Percentiles rank a stretch among this genome's conserved stretches.
Evolutionary conservation across 2,113 vertebrate genomes (phyloP).

Genomic region (Callochromis pleurospilus): DNA sequence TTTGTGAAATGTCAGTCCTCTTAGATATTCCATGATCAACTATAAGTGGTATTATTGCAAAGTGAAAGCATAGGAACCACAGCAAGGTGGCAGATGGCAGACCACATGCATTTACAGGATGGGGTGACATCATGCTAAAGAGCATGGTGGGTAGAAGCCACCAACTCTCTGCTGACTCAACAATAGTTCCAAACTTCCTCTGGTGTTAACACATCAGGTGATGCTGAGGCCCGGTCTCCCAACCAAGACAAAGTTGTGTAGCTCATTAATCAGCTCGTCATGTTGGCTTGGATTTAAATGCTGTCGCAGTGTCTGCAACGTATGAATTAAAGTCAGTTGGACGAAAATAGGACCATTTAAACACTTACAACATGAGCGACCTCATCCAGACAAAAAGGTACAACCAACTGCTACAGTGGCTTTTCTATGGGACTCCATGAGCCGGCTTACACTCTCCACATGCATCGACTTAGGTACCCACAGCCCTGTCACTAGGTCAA

Average conservation of each 20-base stretch:
- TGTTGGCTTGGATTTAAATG: neutral
- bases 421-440: neutral
- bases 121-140: accelerated
- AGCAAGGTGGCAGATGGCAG: neutral
- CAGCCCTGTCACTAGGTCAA: neutral
- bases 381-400: neutral
- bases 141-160: neutral
- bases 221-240: neutral
- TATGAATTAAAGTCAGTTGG: neutral
- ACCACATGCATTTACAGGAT: neutral
- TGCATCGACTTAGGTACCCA: neutral
- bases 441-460: neutral
- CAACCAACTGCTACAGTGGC: neutral
- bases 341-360: neutral
- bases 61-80: neutral
- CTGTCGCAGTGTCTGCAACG: neutral
- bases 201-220: neutral
- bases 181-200: neutral
- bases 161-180: neutral
- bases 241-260: neutral
- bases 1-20: neutral
- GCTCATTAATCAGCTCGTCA: neutral
- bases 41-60: neutral
- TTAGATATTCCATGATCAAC: neutral
- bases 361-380: neutral